Conservation (phyloP, 2,888 invertebrate species). For the Thysanoteuthis rhombus region DNA sequence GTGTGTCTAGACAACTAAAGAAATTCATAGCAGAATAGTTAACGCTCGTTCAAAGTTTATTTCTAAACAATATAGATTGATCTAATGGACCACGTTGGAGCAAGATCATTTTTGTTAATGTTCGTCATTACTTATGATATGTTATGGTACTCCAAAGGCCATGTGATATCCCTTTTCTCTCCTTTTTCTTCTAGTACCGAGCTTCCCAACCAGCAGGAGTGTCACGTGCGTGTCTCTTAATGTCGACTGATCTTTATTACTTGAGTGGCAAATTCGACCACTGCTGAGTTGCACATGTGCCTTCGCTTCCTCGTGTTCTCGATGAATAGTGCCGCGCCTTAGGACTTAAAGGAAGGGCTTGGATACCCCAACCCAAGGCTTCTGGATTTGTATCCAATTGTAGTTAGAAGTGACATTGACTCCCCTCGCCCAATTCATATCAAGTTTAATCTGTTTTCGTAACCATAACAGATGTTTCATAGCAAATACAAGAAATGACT, state of each 20-base stretch:
- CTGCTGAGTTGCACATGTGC: background rate
- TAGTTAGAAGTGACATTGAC: background rate
- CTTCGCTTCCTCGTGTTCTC: background rate
- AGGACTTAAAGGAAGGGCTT: background rate
- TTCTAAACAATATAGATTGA: no score
- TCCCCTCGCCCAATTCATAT: background rate
- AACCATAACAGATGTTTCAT: conserved; percentile 12
- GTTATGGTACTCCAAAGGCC: no score
- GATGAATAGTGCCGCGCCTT: background rate
- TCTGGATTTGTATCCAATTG: background rate
- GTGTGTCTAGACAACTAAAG: no score
- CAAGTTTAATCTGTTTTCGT: background rate
- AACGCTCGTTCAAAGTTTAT: no score
- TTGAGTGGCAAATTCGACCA: background rate
- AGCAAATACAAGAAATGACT: background rate
- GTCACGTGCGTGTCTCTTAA: background rate
- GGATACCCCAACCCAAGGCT: background rate
- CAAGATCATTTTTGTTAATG: no score
- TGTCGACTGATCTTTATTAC: background rate
- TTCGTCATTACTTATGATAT: no score
- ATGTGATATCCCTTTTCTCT: no score
- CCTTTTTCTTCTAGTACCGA: background rate
- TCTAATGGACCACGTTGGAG: no score
- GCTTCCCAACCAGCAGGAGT: background rate
- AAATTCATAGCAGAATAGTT: no score